These are phyloP conservation scores for Chrysemys picta DNA, from an alignment of 2,113 vertebrate species.

Conservation along the genomic window DNA sequence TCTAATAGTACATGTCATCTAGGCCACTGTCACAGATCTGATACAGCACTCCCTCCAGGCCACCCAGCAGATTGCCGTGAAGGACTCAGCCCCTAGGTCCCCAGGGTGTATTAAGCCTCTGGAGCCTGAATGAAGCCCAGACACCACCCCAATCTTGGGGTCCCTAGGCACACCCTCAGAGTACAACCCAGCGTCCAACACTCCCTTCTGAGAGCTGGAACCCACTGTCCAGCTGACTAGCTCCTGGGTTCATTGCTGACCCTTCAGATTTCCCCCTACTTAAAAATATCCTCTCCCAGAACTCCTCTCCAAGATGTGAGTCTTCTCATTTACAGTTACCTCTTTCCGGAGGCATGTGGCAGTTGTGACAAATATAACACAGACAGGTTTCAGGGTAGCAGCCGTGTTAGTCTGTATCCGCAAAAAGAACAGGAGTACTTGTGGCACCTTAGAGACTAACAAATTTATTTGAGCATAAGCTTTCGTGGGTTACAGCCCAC, in stretches of 20 bases:
- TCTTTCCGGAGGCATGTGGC: neutral
- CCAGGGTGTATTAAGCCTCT: neutral
- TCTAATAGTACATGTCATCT: neutral
- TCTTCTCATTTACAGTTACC: neutral
- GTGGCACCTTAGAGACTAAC: too few relatives aligned
- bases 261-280: neutral
- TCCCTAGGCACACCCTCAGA: neutral
- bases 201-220: neutral
- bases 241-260: neutral
- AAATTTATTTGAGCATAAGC: too few relatives aligned
- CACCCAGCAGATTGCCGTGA: neutral
- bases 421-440: too few relatives aligned
- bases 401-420: too few relatives aligned
- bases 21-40: neutral
- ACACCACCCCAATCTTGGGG: neutral
- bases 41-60: neutral
- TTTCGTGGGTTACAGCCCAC: too few relatives aligned
- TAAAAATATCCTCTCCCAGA: neutral
- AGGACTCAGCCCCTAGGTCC: neutral
- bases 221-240: neutral
- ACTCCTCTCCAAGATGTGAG: neutral
- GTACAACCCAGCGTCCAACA: neutral
- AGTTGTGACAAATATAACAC: neutral
- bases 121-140: neutral
- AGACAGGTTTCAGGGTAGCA: too few relatives aligned